These are phyloP conservation scores for Sterna hirundo DNA, from an alignment of 2,113 vertebrate genomes.

Conservation along the genomic window DNA sequence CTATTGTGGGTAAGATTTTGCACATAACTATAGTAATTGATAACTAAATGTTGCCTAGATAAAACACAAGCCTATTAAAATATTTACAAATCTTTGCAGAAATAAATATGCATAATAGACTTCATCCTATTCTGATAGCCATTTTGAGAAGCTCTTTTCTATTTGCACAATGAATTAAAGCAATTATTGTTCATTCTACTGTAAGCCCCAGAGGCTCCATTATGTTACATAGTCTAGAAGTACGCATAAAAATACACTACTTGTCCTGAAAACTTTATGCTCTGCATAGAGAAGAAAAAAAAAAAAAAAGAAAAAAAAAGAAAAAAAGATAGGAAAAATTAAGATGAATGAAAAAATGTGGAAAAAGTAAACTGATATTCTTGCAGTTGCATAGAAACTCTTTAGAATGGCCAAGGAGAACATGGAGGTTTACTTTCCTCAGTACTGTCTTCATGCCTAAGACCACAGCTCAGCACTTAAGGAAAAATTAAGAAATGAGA, in stretches of 20 bases:
- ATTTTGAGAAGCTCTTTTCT: conserved; percentile 38
- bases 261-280: rapidly evolving
- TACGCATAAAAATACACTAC: not conserved
- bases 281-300: rapidly evolving
- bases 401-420: not conserved
- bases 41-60: not conserved
- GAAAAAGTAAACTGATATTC: not conserved
- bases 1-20: not conserved
- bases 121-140: conserved; percentile 3
- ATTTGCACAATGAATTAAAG: conserved; percentile 49
- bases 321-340: not conserved
- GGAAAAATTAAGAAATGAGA: not conserved
- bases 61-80: conserved; percentile 41
- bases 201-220: conserved; percentile 1
- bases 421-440: rapidly evolving
- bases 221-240: not conserved
- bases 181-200: conserved; percentile 31
- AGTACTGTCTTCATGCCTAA: rapidly evolving
- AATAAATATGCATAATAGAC: conserved; percentile 17
- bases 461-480: not conserved
- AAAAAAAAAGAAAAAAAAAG: too few species aligned
- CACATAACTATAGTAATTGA: not conserved
- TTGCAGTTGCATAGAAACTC: not conserved
- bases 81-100: conserved; percentile 44
- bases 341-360: not conserved